phyloP scores from a whole-genome alignment of 2,113 vertebrate genomes.

The Chroicocephalus ridibundus region DNA sequence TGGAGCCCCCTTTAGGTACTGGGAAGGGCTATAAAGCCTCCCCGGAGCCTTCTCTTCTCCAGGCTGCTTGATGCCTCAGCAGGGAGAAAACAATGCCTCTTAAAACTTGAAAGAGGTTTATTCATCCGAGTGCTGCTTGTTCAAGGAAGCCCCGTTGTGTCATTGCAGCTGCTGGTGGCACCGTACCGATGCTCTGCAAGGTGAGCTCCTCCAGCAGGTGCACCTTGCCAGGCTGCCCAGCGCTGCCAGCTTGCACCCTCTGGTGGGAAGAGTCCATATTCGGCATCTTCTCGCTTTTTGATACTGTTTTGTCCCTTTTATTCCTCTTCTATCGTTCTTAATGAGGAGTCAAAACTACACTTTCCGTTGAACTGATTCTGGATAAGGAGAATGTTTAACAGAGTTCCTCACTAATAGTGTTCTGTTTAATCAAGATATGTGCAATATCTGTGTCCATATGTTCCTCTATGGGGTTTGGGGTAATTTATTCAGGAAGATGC shows the following conservation, averaged over 20 bases:
- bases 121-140: not conserved
- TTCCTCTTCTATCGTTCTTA: not conserved
- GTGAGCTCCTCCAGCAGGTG: not conserved
- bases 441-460: not conserved
- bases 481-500: not conserved
- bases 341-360: rapidly evolving
- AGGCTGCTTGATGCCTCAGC: not conserved
- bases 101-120: not conserved
- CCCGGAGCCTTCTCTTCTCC: not conserved
- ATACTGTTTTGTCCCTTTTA: rapidly evolving
- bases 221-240: no score
- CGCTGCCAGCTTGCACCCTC: not conserved
- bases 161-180: not conserved
- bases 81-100: not conserved
- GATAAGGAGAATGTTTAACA: not conserved
- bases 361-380: not conserved
- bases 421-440: not conserved
- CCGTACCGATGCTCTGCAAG: not conserved
- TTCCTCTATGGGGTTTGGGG: not conserved
- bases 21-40: not conserved
- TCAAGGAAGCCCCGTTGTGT: not conserved
- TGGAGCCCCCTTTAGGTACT: not conserved
- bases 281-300: not conserved
- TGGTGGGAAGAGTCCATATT: not conserved
- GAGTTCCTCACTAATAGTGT: not conserved